phyloP scores from a whole-genome alignment of 2,888 invertebrate species.

The Eupithecia pulchellata region DNA sequence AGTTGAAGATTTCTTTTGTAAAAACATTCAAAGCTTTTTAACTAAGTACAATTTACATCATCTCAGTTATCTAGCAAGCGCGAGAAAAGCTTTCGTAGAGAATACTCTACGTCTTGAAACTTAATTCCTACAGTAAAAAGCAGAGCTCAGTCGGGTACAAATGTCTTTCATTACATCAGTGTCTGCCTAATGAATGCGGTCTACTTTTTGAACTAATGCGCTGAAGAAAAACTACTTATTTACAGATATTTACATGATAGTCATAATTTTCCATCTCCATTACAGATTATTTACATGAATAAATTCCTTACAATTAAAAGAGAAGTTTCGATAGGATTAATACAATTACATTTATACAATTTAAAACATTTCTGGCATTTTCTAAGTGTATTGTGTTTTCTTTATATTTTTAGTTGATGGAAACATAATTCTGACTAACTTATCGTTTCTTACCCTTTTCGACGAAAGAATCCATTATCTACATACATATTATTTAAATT shows the following conservation, averaged over 20 bases:
- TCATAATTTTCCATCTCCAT: neutral
- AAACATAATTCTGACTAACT: neutral
- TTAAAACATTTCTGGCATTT: constrained; percentile 51
- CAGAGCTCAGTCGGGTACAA: constrained; percentile 8
- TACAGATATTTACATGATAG: constrained; percentile 9
- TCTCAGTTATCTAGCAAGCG: constrained; percentile 1
- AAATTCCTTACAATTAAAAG: neutral
- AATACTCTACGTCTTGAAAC: constrained; percentile 18
- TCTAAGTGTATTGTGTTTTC: constrained; percentile 28
- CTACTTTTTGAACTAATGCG: constrained; percentile 32
- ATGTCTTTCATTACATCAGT: constrained; percentile 42
- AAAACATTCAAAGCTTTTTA: constrained; percentile 29
- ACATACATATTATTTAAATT: neutral
- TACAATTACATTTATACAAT: no score
- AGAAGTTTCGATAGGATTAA: neutral
- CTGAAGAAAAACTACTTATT: neutral
- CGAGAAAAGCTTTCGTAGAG: constrained; percentile 4
- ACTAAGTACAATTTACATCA: constrained; percentile 9
- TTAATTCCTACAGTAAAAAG: constrained; percentile 11
- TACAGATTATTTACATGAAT: neutral
- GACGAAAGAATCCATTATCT: neutral
- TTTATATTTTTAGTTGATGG: constrained; percentile 19
- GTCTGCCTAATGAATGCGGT: constrained; percentile 42
- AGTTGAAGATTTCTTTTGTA: constrained; percentile 16
- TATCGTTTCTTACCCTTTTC: neutral